A percentile compares a stretch with the other conserved stretches of the same genome.
phyloP scores from a whole-genome alignment of 2,888 invertebrate species.

The Lepidocyrtoides sp. region DNA sequence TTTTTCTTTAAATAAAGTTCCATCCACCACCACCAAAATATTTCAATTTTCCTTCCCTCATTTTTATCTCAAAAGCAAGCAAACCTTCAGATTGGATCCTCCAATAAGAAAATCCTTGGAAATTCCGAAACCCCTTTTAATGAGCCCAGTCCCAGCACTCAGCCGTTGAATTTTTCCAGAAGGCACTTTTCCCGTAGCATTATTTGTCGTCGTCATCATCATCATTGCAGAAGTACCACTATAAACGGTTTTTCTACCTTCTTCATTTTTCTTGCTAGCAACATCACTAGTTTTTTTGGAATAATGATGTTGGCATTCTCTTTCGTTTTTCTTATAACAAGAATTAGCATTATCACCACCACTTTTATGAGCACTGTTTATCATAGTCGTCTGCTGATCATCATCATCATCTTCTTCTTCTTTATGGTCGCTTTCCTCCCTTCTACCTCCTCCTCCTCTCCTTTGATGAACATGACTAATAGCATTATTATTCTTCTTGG shows the following conservation, averaged over 20 bases:
- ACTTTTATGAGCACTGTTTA: background rate
- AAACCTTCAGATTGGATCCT: slow-evolving; percentile 15
- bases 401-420: background rate
- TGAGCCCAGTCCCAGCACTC: slow-evolving; percentile 20
- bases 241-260: background rate
- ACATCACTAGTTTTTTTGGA: background rate
- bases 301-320: background rate
- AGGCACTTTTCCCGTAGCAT: no score
- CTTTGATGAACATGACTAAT: background rate
- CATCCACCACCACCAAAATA: no score
- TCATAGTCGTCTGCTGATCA: background rate
- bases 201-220: background rate
- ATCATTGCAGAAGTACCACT: background rate
- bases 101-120: slow-evolving; percentile 28
- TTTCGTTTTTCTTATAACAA: background rate
- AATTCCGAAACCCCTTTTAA: slow-evolving; percentile 20
- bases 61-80: background rate
- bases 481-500: slow-evolving; percentile 14
- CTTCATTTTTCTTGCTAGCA: background rate
- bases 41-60: no score
- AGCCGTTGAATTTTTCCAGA: slow-evolving; percentile 6
- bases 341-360: slow-evolving; percentile 25
- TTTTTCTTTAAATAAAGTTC: no score
- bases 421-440: background rate
- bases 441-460: background rate